Percentiles rank a stretch among this genome's conserved stretches.
Conservation (phyloP, 1,140 invertebrate genomes). For the Scaptomyza pallida region DNA sequence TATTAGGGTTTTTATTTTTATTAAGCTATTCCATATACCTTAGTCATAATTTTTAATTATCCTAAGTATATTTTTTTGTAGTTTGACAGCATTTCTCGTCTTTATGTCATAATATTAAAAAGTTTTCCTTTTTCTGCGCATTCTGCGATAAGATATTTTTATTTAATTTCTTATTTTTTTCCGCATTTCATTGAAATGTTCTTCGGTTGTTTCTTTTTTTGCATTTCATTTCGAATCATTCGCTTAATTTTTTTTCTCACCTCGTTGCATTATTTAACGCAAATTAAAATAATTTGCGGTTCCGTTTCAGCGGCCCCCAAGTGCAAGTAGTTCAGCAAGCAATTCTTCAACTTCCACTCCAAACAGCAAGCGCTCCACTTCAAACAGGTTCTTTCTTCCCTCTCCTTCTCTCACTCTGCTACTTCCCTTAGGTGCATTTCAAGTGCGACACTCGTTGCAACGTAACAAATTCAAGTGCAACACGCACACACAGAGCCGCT, state of each 20-base stretch:
- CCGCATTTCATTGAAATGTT: constrained; percentile 26
- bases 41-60: no score
- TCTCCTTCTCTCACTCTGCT: no score
- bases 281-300: constrained; percentile 83
- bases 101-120: constrained; percentile 29
- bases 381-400: constrained; percentile 65
- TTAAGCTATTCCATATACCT: no score
- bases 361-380: constrained; percentile 47
- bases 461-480: constrained; percentile 80
- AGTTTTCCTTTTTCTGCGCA: constrained; percentile 17
- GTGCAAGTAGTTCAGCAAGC: constrained; percentile 35
- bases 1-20: no score
- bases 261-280: constrained; percentile 83
- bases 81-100: constrained; percentile 1
- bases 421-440: constrained; percentile 42
- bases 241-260: constrained; percentile 82
- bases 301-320: constrained; percentile 72
- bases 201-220: constrained; percentile 6
- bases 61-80: not conserved
- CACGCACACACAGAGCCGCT: constrained; percentile 70
- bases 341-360: constrained; percentile 34
- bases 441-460: constrained; percentile 79
- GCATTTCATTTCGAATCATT: constrained; percentile 39
- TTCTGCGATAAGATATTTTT: constrained; percentile 28
- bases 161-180: constrained; percentile 7